Percentiles rank a stretch among this genome's conserved stretches.
phyloP scores from a whole-genome alignment of 2,888 invertebrate species.

The Clistopyga incitator region DNA sequence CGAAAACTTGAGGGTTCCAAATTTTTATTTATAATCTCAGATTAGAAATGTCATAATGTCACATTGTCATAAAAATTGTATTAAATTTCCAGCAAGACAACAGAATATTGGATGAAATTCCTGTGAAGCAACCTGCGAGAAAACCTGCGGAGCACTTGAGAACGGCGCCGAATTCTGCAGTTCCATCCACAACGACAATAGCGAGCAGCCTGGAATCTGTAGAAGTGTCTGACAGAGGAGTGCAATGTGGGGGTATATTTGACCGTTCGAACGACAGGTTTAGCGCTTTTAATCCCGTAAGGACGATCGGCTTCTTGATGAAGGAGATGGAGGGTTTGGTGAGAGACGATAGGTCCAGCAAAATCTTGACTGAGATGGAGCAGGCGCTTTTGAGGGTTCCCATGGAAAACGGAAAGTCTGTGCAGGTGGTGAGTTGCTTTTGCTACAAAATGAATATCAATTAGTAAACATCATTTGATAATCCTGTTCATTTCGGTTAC shows the following conservation, averaged over 20 bases:
- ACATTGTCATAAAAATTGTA: no score
- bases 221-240: conserved; percentile 73
- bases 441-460: neutral
- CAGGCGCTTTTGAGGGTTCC: conserved; percentile 73
- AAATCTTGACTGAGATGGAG: conserved; percentile 76
- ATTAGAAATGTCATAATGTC: no score
- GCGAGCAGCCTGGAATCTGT: conserved; percentile 71
- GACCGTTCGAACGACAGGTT: conserved; percentile 71
- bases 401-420: conserved; percentile 64
- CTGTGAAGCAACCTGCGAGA: conserved; percentile 66
- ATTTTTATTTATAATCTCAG: no score
- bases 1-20: no score
- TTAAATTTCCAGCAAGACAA: conserved; percentile 50
- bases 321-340: conserved; percentile 74
- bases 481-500: conserved; percentile 24
- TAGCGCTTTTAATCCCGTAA: conserved; percentile 73
- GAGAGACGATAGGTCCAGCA: conserved; percentile 72
- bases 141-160: conserved; percentile 67
- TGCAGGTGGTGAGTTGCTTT: conserved; percentile 67
- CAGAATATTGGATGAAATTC: conserved; percentile 69
- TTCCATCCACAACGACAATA: conserved; percentile 71
- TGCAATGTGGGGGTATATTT: conserved; percentile 74
- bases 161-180: conserved; percentile 56
- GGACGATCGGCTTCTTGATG: conserved; percentile 74
- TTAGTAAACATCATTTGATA: neutral